phyloP scores from a whole-genome alignment of 2,113 vertebrate genomes.

The Collichthys lucidus region DNA sequence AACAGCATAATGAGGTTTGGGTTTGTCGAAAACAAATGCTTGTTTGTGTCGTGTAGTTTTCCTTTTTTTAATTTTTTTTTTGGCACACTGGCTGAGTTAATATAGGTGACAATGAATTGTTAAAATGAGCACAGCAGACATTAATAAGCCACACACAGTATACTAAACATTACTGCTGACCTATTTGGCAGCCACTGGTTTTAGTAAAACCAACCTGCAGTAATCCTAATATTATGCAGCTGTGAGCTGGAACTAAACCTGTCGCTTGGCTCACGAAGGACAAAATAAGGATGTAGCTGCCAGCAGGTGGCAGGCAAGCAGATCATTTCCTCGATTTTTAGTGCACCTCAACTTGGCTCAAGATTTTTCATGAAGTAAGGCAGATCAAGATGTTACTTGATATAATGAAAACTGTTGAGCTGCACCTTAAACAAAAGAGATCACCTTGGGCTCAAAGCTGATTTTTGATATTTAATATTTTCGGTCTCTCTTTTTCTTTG shows the following conservation, averaged over 20 bases:
- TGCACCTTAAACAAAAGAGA: conserved; percentile 9
- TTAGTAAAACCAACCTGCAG: conserved; percentile 9
- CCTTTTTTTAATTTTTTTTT: conserved; percentile 17
- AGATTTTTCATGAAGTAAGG: conserved; percentile 49
- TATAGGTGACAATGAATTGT: background rate
- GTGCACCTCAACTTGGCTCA: conserved; percentile 16
- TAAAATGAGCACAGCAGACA: conserved; percentile 1
- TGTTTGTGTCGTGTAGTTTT: background rate
- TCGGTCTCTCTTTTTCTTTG: no score
- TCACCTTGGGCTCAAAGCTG: background rate
- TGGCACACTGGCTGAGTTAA: conserved; percentile 48
- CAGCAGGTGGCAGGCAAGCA: background rate
- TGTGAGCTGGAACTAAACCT: background rate
- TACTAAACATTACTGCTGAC: background rate
- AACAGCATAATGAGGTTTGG: conserved; percentile 20
- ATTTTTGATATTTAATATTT: background rate
- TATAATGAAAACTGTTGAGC: conserved; percentile 12
- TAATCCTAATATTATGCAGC: conserved; percentile 7
- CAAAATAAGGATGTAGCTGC: conserved; percentile 5
- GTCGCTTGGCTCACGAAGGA: conserved; percentile 3
- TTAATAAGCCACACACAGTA: background rate
- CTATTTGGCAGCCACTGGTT: background rate
- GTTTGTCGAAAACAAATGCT: conserved; percentile 6
- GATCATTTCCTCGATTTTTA: background rate
- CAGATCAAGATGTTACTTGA: conserved; percentile 40